Percentiles rank a stretch among this genome's conserved stretches.
These are phyloP conservation scores for Synergus umbraculus DNA, from an alignment of 2,888 invertebrate species.

Conservation along the genomic window DNA sequence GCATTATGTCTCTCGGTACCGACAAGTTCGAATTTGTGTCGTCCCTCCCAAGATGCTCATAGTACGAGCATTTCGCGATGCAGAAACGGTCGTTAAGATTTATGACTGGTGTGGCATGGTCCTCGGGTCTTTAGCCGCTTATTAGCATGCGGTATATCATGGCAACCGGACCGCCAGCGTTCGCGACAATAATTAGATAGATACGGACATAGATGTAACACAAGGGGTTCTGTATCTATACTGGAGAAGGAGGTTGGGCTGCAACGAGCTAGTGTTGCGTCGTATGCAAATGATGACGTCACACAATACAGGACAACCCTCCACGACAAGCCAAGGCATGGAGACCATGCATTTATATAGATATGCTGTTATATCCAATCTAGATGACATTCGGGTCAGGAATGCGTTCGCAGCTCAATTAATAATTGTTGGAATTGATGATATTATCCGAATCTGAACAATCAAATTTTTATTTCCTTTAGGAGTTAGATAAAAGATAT, in stretches of 20 bases:
- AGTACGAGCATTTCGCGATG: constrained; percentile 56
- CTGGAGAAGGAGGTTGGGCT: constrained; percentile 61
- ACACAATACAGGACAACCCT: constrained; percentile 73
- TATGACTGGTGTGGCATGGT: constrained; percentile 72
- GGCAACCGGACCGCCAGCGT: constrained; percentile 66
- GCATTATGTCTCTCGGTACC: neutral
- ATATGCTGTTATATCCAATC: constrained; percentile 47
- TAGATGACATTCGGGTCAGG: constrained; percentile 27
- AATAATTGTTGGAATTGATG: neutral
- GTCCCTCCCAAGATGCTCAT: constrained; percentile 65
- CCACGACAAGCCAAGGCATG: constrained; percentile 61
- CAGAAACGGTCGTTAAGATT: constrained; percentile 74
- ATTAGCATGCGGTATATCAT: constrained; percentile 78
- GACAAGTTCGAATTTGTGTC: neutral
- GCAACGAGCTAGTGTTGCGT: constrained; percentile 69
- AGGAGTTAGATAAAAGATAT: neutral
- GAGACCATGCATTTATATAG: constrained; percentile 49
- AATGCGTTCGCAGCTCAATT: constrained; percentile 11
- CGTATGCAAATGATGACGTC: constrained; percentile 77
- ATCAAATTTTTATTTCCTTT: neutral
- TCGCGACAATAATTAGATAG: constrained; percentile 77
- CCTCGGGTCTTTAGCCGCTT: constrained; percentile 77
- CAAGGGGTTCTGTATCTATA: constrained; percentile 61
- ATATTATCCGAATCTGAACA: neutral
- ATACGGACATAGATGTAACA: constrained; percentile 73